phyloP scores from a whole-genome alignment of 1,140 invertebrate genomes.

The Caenorhabditis brenneri region DNA sequence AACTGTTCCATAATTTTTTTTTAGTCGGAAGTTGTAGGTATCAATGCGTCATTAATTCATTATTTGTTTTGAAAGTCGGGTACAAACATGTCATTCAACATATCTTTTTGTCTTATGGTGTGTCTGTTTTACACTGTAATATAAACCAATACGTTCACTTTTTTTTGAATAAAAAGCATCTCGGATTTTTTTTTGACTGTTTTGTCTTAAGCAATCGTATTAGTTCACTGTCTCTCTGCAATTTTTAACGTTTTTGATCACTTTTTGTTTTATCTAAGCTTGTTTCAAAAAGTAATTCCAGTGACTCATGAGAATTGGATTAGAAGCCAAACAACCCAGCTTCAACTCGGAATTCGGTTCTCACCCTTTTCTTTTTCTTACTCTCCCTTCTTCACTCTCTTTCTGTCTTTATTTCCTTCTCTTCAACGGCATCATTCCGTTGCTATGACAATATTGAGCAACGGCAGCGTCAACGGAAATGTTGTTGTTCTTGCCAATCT shows the following conservation, averaged over 20 bases:
- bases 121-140: not conserved
- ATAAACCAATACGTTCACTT: too few species aligned
- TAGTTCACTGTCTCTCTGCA: too few species aligned
- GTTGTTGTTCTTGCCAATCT: not conserved
- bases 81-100: conserved; percentile 2
- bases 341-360: too few species aligned
- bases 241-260: too few species aligned
- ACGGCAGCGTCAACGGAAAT: not conserved
- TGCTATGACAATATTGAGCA: not conserved
- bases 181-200: too few species aligned
- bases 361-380: not conserved
- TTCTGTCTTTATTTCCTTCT: not conserved
- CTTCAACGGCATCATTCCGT: not conserved
- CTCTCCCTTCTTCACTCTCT: not conserved
- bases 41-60: not conserved
- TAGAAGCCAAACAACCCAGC: too few species aligned
- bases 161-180: too few species aligned
- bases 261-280: too few species aligned
- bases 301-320: too few species aligned
- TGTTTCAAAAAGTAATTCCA: too few species aligned
- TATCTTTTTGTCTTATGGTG: not conserved
- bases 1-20: too few species aligned
- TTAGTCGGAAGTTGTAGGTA: not conserved
- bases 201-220: too few species aligned
- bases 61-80: not conserved